phyloP scores from a whole-genome alignment of 2,113 vertebrate species.

The Hippoglossus stenolepis region DNA sequence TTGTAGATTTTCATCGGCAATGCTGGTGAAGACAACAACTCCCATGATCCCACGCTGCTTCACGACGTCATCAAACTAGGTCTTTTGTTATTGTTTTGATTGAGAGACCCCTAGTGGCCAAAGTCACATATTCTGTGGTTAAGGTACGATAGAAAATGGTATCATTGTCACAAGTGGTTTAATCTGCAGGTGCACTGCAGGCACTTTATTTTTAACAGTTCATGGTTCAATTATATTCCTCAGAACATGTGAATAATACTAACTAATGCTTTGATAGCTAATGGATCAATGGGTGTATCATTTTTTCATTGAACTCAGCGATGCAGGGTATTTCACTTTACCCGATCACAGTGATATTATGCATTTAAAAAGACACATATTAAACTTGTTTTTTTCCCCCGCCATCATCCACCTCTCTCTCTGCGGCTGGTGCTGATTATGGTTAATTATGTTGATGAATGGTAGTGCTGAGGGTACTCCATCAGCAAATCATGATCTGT shows the following conservation, averaged over 20 bases:
- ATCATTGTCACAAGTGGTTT: neutral
- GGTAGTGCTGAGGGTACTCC: constrained; percentile 72
- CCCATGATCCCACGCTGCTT: too few relatives aligned
- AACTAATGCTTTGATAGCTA: neutral
- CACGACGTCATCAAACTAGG: too few relatives aligned
- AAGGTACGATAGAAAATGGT: neutral
- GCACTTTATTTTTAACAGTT: neutral
- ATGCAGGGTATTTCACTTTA: neutral
- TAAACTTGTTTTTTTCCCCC: constrained; percentile 1
- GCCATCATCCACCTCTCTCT: constrained; percentile 54
- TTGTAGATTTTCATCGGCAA: too few relatives aligned
- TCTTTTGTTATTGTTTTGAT: too few relatives aligned
- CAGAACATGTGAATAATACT: constrained; percentile 1
- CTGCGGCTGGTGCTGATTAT: constrained; percentile 78
- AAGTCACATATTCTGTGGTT: too few relatives aligned
- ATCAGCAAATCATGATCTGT: constrained; percentile 78
- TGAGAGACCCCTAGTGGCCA: too few relatives aligned
- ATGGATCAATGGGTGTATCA: neutral
- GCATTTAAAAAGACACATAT: constrained; percentile 10
- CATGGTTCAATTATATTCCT: neutral
- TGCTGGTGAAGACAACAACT: too few relatives aligned
- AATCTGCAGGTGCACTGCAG: neutral
- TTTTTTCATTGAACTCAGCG: neutral
- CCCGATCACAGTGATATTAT: constrained; percentile 2
- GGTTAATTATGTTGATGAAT: constrained; percentile 84